These are phyloP conservation scores for Brachirus orientalis DNA, from an alignment of 2,113 vertebrate species.

Conservation along the genomic window DNA sequence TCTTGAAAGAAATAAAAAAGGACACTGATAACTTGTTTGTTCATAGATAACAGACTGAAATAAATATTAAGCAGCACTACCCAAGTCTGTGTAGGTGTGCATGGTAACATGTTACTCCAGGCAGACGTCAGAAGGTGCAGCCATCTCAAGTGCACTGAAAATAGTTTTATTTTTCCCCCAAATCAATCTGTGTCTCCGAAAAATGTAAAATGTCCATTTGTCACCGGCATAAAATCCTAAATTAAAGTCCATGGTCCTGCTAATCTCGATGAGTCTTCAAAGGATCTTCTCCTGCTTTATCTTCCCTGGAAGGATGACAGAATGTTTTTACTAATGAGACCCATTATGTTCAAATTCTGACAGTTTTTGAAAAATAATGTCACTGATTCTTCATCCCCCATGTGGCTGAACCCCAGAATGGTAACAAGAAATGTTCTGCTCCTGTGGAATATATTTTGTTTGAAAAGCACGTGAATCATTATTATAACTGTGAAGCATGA, in stretches of 20 bases:
- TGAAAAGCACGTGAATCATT: too few relatives aligned
- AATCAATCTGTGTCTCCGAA: conserved; percentile 1
- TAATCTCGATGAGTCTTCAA: conserved; percentile 79
- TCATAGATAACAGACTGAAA: background rate
- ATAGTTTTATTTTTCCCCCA: background rate
- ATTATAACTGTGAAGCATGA: too few relatives aligned
- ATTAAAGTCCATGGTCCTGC: conserved; percentile 20
- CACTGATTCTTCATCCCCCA: too few relatives aligned
- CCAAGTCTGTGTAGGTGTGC: background rate
- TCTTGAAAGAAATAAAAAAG: background rate
- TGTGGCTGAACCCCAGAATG: too few relatives aligned
- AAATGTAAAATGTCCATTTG: conserved; percentile 7
- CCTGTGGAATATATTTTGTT: too few relatives aligned
- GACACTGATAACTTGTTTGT: background rate
- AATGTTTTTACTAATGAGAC: background rate
- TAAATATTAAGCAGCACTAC: conserved; percentile 11
- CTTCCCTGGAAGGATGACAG: conserved; percentile 68
- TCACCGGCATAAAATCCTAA: conserved; percentile 19
- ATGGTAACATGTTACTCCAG: background rate
- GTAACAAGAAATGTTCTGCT: too few relatives aligned
- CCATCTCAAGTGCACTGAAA: conserved; percentile 11
- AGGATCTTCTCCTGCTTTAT: conserved; percentile 67
- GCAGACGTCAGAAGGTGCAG: background rate
- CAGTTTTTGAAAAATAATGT: too few relatives aligned
- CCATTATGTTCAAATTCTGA: too few relatives aligned